Conservation (phyloP, 2,797 vertebrate species). For the Falco columbarius region DNA sequence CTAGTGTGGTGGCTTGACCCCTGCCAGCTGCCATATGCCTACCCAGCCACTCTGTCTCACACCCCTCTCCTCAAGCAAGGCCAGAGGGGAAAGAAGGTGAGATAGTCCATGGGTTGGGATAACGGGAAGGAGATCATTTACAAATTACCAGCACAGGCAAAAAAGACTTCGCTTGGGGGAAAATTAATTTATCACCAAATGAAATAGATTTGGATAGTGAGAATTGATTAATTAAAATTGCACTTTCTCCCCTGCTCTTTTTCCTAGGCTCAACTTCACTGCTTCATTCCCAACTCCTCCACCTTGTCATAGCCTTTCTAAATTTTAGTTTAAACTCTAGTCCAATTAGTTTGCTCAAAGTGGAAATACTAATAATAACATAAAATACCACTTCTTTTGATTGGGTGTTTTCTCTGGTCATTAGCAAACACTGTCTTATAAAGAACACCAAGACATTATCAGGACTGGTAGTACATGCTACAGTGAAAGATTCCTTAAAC, state of each 20-base stretch:
- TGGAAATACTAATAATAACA: not conserved
- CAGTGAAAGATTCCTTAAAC: not conserved
- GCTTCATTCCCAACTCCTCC: not conserved
- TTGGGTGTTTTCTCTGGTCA: not conserved
- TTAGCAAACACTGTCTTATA: not conserved
- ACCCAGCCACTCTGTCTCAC: not conserved
- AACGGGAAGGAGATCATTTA: not conserved
- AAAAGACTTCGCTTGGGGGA: not conserved
- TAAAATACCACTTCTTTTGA: not conserved
- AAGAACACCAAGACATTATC: not conserved
- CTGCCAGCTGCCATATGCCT: not conserved
- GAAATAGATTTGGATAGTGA: no score
- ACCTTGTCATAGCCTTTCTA: not conserved
- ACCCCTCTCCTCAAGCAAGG: not conserved
- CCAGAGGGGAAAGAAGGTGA: not conserved
- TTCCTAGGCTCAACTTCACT: no score
- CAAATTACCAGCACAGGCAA: not conserved
- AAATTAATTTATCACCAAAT: not conserved
- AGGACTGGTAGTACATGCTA: not conserved
- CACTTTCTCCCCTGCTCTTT: no score
- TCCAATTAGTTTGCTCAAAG: not conserved
- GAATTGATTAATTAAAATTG: no score
- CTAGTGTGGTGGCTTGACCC: not conserved
- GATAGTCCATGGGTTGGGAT: not conserved
- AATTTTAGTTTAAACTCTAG: not conserved